These are phyloP conservation scores for Elanoides forficatus DNA, from an alignment of 2,113 vertebrate genomes.

Conservation along the genomic window DNA sequence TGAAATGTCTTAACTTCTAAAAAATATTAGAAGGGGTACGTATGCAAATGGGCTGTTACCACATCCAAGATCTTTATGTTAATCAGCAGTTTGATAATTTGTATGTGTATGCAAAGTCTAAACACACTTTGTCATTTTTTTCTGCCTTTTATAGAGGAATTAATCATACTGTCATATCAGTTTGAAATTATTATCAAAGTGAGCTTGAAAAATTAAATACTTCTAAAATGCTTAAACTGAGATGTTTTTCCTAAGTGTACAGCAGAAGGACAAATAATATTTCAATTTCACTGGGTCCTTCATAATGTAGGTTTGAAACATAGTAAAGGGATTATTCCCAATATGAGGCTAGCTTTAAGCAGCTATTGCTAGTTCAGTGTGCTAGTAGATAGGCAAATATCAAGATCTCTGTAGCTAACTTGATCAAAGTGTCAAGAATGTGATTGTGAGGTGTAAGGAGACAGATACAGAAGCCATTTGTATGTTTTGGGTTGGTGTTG, in stretches of 20 bases:
- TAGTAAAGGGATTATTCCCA: background rate
- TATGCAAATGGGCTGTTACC: background rate
- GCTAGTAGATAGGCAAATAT: background rate
- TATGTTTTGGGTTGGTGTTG: background rate
- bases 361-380: background rate
- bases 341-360: background rate
- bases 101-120: background rate
- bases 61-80: background rate
- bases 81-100: background rate
- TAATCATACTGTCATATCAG: background rate
- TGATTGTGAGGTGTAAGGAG: background rate
- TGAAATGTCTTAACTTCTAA: background rate
- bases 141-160: background rate
- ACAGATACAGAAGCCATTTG: background rate
- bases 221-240: background rate
- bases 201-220: background rate
- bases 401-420: background rate
- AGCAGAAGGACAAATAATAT: background rate
- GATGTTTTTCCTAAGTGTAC: background rate
- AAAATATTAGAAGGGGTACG: background rate
- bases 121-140: background rate
- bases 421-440: background rate
- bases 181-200: slow-evolving; percentile 5
- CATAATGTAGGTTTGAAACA: background rate
- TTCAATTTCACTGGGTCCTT: background rate